These are phyloP conservation scores for Hoplodrina ambigua DNA, from an alignment of 2,888 invertebrate species.

Conservation along the genomic window DNA sequence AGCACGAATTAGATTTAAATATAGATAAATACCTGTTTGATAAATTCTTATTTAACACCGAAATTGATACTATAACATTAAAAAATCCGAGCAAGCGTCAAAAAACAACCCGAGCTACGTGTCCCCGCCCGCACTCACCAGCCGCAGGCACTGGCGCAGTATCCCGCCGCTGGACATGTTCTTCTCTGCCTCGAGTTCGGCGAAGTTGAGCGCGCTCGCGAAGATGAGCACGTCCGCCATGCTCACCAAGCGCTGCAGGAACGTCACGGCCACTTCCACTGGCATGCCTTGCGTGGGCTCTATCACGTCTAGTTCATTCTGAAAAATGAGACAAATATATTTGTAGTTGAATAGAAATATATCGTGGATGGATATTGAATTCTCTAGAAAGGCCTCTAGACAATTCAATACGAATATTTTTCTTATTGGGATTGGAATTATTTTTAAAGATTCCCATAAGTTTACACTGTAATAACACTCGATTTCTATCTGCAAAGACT, in stretches of 20 bases:
- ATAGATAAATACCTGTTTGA: too few relatives aligned
- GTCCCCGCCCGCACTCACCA: conserved; percentile 90
- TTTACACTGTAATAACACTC: too few relatives aligned
- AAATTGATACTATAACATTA: not conserved
- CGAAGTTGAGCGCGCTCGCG: conserved; percentile 99
- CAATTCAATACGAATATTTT: too few relatives aligned
- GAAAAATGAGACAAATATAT: conserved; percentile 50
- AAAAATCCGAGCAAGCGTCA: not conserved
- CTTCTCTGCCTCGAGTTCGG: conserved; percentile 99
- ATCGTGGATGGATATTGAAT: too few relatives aligned
- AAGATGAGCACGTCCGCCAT: conserved; percentile 99
- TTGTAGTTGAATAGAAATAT: not conserved
- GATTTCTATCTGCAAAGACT: too few relatives aligned
- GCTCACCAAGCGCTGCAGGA: conserved; percentile 99
- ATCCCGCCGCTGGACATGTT: conserved; percentile 99
- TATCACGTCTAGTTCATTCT: conserved; percentile 99
- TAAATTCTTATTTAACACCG: not conserved
- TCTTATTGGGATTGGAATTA: too few relatives aligned
- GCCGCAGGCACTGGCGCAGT: conserved; percentile 97
- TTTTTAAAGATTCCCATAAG: too few relatives aligned
- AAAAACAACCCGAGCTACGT: conserved; percentile 57
- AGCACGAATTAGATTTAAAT: not conserved
- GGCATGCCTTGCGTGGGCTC: conserved; percentile 99
- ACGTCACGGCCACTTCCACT: conserved; percentile 99
- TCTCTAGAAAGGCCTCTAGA: too few relatives aligned